Evolutionary conservation across 2,888 invertebrate genomes (phyloP).

Genomic region (Campoletis raptor): DNA sequence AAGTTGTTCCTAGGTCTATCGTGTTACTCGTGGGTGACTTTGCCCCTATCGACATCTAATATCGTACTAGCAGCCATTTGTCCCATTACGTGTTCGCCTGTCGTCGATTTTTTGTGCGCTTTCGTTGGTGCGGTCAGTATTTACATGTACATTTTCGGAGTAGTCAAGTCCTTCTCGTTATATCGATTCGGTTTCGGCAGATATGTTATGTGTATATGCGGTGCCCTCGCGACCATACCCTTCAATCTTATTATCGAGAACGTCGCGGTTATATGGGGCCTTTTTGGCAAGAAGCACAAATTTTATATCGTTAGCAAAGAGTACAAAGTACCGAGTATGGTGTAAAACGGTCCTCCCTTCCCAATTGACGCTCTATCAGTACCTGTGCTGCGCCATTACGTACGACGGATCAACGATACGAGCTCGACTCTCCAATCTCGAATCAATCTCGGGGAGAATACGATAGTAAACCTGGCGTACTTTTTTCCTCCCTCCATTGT

Average conservation of each 20-base stretch:
- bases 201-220: slow-evolving; percentile 92
- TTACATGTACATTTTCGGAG: slow-evolving; percentile 99
- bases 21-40: slow-evolving; percentile 98
- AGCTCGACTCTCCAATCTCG: slow-evolving; percentile 6
- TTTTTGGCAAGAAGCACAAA: slow-evolving; percentile 97
- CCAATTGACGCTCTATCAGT: neutral
- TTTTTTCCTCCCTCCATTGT: neutral
- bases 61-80: slow-evolving; percentile 93
- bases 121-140: slow-evolving; percentile 97
- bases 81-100: slow-evolving; percentile 94
- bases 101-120: slow-evolving; percentile 94
- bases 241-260: slow-evolving; percentile 98
- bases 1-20: slow-evolving; percentile 94
- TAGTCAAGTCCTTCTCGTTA: slow-evolving; percentile 97
- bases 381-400: neutral
- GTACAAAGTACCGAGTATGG: slow-evolving; percentile 88
- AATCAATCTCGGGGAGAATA: neutral
- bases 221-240: slow-evolving; percentile 96
- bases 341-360: slow-evolving; percentile 18
- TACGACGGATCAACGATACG: neutral
- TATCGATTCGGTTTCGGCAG: slow-evolving; percentile 93
- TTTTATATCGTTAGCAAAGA: slow-evolving; percentile 99
- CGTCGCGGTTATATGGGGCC: slow-evolving; percentile 97
- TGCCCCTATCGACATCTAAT: slow-evolving; percentile 97
- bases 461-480: neutral